phyloP scores from a whole-genome alignment of 2,113 vertebrate genomes.

The Macrotus californicus region DNA sequence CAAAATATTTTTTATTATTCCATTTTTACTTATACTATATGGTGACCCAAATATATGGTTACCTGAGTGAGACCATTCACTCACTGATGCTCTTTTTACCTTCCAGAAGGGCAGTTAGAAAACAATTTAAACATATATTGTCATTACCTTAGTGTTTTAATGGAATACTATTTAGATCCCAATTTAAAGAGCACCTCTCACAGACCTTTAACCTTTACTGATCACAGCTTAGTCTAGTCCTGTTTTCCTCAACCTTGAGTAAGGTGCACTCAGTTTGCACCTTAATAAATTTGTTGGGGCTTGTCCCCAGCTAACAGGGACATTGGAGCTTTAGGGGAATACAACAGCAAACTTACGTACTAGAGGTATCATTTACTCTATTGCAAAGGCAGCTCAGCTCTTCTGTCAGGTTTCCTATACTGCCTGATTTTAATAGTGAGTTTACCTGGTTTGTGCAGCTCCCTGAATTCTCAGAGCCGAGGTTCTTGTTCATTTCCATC shows the following conservation, averaged over 20 bases:
- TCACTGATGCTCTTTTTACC: not conserved
- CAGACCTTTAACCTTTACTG: not conserved
- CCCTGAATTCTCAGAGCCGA: not conserved
- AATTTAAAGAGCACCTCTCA: not conserved
- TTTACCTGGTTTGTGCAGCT: not conserved
- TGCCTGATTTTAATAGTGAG: not conserved
- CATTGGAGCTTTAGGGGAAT: not conserved
- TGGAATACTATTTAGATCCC: not conserved
- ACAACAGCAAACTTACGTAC: not conserved
- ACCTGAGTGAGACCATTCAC: not conserved
- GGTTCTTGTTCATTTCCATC: not conserved
- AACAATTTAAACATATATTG: not conserved
- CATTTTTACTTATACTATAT: slow-evolving; percentile 7
- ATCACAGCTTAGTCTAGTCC: not conserved
- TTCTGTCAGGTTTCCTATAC: not conserved
- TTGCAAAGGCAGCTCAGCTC: not conserved
- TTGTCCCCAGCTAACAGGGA: not conserved
- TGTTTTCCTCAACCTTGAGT: not conserved
- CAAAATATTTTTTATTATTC: not conserved
- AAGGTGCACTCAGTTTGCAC: not conserved
- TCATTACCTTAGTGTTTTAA: not conserved
- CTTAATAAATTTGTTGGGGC: not conserved
- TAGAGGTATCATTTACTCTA: not conserved
- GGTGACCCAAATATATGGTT: not conserved
- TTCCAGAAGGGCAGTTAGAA: not conserved